Conservation (phyloP, 92 coral and sea anemone species). For the Parazoanthus atlanticus region DNA sequence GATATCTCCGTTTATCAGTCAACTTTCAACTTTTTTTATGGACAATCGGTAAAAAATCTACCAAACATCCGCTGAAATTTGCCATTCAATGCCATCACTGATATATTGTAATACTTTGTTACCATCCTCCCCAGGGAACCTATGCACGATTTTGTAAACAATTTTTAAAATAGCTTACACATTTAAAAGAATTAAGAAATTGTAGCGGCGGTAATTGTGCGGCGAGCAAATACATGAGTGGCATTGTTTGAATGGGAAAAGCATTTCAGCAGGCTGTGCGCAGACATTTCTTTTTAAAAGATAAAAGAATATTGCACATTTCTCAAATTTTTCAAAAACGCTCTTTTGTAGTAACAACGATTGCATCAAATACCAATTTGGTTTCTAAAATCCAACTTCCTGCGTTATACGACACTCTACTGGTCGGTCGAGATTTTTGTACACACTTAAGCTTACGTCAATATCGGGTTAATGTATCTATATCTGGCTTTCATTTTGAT, state of each 20-base stretch:
- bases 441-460: not conserved
- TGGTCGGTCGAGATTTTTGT: not conserved
- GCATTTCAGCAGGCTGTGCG: not conserved
- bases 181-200: too few species aligned
- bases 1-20: not conserved
- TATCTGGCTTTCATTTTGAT: not conserved
- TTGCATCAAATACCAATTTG: not conserved
- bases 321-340: not conserved
- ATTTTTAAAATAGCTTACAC: not conserved
- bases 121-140: not conserved
- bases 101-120: not conserved
- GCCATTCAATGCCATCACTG: not conserved
- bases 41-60: not conserved
- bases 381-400: not conserved
- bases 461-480: not conserved
- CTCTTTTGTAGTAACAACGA: not conserved
- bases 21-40: not conserved
- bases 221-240: not conserved
- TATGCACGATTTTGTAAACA: not conserved
- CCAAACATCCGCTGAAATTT: too few species aligned
- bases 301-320: not conserved
- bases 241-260: not conserved
- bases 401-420: not conserved
- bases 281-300: not conserved
- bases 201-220: not conserved